A percentile compares a stretch with the other conserved stretches of the same genome.
Conservation (phyloP, 2,888 invertebrate species). For the Perizoma flavofasciatum region DNA sequence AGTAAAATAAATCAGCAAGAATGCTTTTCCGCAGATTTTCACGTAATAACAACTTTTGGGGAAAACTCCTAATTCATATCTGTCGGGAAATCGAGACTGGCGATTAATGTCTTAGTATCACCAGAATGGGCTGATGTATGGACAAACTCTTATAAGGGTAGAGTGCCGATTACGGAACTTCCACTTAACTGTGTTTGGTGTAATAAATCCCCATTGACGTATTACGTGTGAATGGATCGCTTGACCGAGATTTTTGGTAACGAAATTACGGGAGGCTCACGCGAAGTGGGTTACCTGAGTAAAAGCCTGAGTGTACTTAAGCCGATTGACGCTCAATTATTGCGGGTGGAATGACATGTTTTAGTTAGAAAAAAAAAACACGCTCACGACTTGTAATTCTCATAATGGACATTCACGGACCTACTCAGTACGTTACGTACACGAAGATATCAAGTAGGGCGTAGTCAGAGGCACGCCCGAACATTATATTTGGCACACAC, state of each 20-base stretch:
- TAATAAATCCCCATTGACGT: constrained; percentile 31
- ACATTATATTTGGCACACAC: too few species aligned
- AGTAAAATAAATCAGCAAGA: constrained; percentile 61
- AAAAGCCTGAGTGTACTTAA: constrained; percentile 16
- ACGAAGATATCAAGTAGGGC: too few species aligned
- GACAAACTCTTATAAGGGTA: constrained; percentile 19
- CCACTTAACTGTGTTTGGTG: constrained; percentile 28
- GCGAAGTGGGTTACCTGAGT: constrained; percentile 24
- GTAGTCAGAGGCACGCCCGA: too few species aligned
- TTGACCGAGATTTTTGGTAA: constrained; percentile 31
- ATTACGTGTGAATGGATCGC: constrained; percentile 27
- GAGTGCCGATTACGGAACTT: constrained; percentile 19
- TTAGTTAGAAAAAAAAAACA: too few species aligned
- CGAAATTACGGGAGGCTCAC: constrained; percentile 18
- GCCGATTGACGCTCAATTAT: constrained; percentile 13
- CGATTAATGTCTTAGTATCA: constrained; percentile 20
- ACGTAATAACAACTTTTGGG: constrained; percentile 56
- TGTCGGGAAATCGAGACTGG: constrained; percentile 28
- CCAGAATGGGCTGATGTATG: constrained; percentile 14
- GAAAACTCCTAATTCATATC: constrained; percentile 34
- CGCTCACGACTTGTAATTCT: too few species aligned
- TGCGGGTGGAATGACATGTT: constrained; percentile 14
- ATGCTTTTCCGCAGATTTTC: constrained; percentile 58
- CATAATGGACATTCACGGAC: too few species aligned
- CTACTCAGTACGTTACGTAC: too few species aligned